Evolutionary conservation across 2,888 invertebrate genomes (phyloP).

Genomic region (Clusia tigrina): DNA sequence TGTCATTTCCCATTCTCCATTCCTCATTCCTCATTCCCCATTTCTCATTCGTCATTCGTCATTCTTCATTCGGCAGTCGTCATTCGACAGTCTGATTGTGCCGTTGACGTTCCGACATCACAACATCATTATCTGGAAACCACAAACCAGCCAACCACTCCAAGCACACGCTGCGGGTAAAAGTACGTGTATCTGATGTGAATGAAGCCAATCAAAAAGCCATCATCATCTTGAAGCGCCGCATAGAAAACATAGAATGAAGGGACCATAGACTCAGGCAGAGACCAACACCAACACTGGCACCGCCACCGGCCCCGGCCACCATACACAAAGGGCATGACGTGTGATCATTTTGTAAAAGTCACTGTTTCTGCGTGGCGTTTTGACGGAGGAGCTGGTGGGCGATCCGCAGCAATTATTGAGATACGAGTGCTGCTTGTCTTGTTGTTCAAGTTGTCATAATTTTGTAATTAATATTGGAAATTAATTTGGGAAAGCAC

Average conservation of each 20-base stretch:
- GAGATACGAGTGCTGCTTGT: too few species aligned
- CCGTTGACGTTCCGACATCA: slow-evolving; percentile 53
- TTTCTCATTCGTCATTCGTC: slow-evolving; percentile 24
- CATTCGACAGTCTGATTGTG: slow-evolving; percentile 23
- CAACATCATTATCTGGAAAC: slow-evolving; percentile 50
- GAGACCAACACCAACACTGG: too few species aligned
- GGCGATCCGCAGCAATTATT: neutral
- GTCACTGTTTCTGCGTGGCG: too few species aligned
- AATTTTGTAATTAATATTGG: slow-evolving; percentile 17
- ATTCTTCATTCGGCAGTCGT: slow-evolving; percentile 36
- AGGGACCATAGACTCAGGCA: neutral
- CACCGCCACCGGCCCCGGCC: too few species aligned
- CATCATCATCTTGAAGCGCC: slow-evolving; percentile 35
- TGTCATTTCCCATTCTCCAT: slow-evolving; percentile 33
- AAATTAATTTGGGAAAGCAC: neutral
- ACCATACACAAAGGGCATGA: too few species aligned
- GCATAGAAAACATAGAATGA: neutral
- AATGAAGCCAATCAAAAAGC: slow-evolving; percentile 38
- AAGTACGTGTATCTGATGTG: neutral
- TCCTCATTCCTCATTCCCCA: too few species aligned
- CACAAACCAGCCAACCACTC: neutral
- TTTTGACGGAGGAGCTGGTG: neutral
- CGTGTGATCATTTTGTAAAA: neutral
- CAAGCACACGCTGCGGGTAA: neutral
- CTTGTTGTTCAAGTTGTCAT: slow-evolving; percentile 16